Conservation (phyloP, 2,797 vertebrate species). For the Acanthurus leucopareius region DNA sequence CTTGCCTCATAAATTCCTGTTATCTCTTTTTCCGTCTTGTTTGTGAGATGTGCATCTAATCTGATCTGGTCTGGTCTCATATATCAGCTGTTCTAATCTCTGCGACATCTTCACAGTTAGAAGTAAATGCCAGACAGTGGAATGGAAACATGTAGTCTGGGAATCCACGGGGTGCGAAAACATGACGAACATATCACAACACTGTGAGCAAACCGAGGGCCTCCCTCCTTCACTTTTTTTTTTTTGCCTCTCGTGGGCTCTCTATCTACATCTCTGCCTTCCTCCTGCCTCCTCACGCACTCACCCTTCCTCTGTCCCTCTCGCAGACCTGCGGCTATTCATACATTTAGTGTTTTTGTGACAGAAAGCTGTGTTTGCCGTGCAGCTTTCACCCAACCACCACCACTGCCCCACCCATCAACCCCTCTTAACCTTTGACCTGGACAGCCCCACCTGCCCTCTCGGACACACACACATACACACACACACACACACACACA, state of each 20-base stretch:
- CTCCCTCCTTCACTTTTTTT: conserved; percentile 56
- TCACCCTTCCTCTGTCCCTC: conserved; percentile 33
- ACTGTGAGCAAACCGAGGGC: conserved; percentile 68
- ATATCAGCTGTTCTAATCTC: conserved; percentile 2
- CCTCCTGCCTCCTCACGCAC: conserved; percentile 22
- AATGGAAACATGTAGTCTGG: conserved; percentile 66
- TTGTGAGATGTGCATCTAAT: not conserved
- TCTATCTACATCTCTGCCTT: not conserved
- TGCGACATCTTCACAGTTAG: conserved; percentile 18
- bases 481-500: not conserved
- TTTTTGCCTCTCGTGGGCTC: conserved; percentile 31
- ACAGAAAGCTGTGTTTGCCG: conserved; percentile 75
- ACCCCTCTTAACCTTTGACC: conserved; percentile 73
- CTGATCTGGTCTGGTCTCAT: not conserved
- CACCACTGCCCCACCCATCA: conserved; percentile 38
- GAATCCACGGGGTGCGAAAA: conserved; percentile 65
- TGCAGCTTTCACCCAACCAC: conserved; percentile 51
- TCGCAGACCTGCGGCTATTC: conserved; percentile 34
- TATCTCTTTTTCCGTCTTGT: not conserved
- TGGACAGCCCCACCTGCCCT: conserved; percentile 56
- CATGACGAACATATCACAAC: conserved; percentile 77
- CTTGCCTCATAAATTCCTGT: not conserved
- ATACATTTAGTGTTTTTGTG: conserved; percentile 59
- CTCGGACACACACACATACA: conserved; percentile 32
- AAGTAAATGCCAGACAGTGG: conserved; percentile 34